A percentile compares a stretch with the other conserved stretches of the same genome.
Evolutionary conservation across 2,888 invertebrate genomes (phyloP).

Genomic region (Hirtodrosophila confusa): DNA sequence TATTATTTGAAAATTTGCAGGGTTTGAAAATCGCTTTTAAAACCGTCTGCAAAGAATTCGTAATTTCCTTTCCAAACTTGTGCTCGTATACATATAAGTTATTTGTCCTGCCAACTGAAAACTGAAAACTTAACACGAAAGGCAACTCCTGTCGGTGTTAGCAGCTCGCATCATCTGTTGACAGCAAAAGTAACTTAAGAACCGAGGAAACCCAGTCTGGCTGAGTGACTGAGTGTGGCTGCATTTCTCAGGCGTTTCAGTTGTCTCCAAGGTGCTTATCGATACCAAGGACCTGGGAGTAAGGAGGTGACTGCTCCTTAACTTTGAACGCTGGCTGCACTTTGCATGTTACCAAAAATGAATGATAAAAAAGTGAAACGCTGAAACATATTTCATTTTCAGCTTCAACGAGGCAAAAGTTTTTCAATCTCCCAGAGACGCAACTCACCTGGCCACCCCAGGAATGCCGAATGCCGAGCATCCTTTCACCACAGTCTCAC

Average conservation of each 20-base stretch:
- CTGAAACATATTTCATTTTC: conserved; percentile 75
- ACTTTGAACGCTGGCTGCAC: conserved; percentile 19
- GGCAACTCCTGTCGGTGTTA: conserved; percentile 16
- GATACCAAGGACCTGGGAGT: conserved; percentile 26
- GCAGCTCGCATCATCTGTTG: conserved; percentile 38
- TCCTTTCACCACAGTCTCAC: conserved; percentile 16
- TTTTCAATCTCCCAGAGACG: conserved; percentile 69
- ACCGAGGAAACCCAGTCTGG: conserved; percentile 30
- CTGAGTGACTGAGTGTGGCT: conserved; percentile 21
- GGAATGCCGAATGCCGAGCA: not conserved
- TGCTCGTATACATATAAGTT: not conserved
- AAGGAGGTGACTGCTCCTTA: conserved; percentile 19
- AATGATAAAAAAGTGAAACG: conserved; percentile 35
- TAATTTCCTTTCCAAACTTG: conserved; percentile 15
- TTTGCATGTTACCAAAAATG: conserved; percentile 27
- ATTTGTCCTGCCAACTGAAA: not conserved
- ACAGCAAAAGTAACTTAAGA: conserved; percentile 62
- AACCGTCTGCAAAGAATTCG: conserved; percentile 5
- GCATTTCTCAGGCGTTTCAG: conserved; percentile 43
- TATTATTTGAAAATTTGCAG: conserved; percentile 6
- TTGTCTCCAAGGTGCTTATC: conserved; percentile 61
- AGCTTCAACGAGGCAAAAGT: conserved; percentile 70
- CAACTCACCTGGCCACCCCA: conserved; percentile 31
- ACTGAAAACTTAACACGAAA: conserved; percentile 24
- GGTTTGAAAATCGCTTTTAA: conserved; percentile 4